phyloP scores from a whole-genome alignment of 2,797 vertebrate genomes.

The Microcaecilia unicolor region DNA sequence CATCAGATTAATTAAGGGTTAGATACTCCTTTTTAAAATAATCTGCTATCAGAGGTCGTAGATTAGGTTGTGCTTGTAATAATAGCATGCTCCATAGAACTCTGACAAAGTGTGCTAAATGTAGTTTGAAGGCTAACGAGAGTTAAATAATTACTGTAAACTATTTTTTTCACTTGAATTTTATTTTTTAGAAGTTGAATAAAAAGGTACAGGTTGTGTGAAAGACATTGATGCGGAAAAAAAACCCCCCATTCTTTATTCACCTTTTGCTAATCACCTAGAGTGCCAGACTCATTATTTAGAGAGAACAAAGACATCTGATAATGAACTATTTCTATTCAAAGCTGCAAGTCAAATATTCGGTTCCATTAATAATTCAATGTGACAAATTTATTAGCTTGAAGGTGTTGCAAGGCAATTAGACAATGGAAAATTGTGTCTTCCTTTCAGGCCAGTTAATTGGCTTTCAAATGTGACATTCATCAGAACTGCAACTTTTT shows the following conservation, averaged over 20 bases:
- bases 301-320: constrained; percentile 39
- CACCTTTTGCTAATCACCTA: constrained; percentile 23
- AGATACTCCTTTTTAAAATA: too few species aligned
- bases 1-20: too few species aligned
- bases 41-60: too few species aligned
- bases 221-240: constrained; percentile 19
- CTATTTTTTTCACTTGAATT: constrained; percentile 1
- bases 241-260: constrained; percentile 25
- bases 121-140: constrained; percentile 15
- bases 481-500: constrained; percentile 59
- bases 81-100: background rate
- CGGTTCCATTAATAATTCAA: constrained; percentile 66
- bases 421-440: constrained; percentile 63
- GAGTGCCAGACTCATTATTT: constrained; percentile 33
- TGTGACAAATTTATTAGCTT: constrained; percentile 68
- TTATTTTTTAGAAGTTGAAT: constrained; percentile 9
- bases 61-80: too few species aligned
- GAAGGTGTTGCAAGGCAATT: constrained; percentile 59
- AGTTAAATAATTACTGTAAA: constrained; percentile 6
- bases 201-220: background rate
- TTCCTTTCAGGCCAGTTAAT: constrained; percentile 57
- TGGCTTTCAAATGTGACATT: constrained; percentile 64
- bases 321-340: constrained; percentile 64
- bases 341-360: constrained; percentile 56
- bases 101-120: constrained; percentile 6